Evolutionary conservation across 2,797 vertebrate species (phyloP).

Genomic region (Arnoldichthys spilopterus): DNA sequence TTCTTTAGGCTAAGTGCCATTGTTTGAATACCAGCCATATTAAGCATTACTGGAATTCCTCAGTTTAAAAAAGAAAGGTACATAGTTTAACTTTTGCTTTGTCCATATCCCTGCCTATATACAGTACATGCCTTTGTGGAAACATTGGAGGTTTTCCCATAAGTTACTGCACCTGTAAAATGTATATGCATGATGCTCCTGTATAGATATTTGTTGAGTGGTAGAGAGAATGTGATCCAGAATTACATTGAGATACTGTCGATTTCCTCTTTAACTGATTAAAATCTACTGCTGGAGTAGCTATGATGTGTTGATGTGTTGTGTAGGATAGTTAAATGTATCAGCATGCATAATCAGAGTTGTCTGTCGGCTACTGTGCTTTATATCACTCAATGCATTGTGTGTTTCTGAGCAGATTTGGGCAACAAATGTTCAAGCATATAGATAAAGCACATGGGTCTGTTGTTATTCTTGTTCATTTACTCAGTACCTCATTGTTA

Average conservation of each 20-base stretch:
- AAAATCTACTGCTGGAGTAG: not conserved
- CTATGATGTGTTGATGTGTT: not conserved
- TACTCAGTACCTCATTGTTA: too few species aligned
- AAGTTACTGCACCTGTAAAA: not conserved
- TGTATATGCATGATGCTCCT: not conserved
- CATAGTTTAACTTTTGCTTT: not conserved
- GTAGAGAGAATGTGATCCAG: too few species aligned
- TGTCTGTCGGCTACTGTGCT: not conserved
- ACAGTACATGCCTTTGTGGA: not conserved
- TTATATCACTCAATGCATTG: not conserved
- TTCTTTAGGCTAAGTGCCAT: not conserved
- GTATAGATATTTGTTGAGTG: too few species aligned
- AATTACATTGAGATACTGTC: too few species aligned
- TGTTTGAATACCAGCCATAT: not conserved
- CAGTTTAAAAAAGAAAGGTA: constrained; percentile 1
- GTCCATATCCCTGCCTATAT: too few species aligned
- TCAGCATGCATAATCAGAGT: not conserved
- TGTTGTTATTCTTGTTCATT: too few species aligned
- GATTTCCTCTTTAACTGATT: too few species aligned
- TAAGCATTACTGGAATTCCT: not conserved
- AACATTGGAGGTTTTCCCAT: not conserved
- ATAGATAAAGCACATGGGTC: too few species aligned
- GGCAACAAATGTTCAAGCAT: too few species aligned
- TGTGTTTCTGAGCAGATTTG: too few species aligned
- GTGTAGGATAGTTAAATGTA: not conserved